Evolutionary conservation across 2,888 invertebrate genomes (phyloP), one percentile per base, ranked within the genome.

Genomic region (Nudaria mundana): DNA sequence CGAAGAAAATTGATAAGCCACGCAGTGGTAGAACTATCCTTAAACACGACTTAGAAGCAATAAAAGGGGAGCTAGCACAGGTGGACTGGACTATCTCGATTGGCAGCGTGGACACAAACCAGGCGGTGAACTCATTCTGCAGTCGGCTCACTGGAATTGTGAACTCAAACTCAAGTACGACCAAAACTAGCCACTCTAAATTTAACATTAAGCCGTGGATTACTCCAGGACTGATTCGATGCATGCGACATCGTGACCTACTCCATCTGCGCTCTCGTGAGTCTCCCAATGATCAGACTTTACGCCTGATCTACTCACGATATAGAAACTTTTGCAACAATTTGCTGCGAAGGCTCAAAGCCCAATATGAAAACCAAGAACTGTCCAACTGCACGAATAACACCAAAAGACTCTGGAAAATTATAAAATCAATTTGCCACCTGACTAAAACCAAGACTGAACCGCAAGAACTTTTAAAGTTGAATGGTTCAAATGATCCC

Each of bases 261-360:
- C n/a, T 31, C 4, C 22, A 31, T 12, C 5, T 20, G 3, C 18
- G 20, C 6, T 20, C 30, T 20, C n/a, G n/a, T 11, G 20, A 30
- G 6, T n/a, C 5, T 5, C 30, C 30, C 5, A 5, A 30, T 30
- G 8, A 30, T 20, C 11, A 3, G 12, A 3, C 20, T 20, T 20
- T 30, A 11, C 30, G 16, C 3, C 11, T 6, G n/a, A 18, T 10
- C 8, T 30, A 30, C n/a, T n/a, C 30, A 6, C 30, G 20, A 8
- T 30, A 30, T 10, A 30, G 15, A 16, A 30, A 30, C 8, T 30
- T 30, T 16, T 30, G 29, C 10, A 30, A 32, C 11, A 22, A 32
- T 14, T 13, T 32, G 2, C 8, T 32, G 5, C 23, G 10, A n/a
- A 32, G 14, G 10, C 22, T 32, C 5, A 33, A 33, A 23, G 11